These are phyloP conservation scores for Rhopalosiphum nymphaeae DNA, from an alignment of 2,888 invertebrate species.

Conservation along the genomic window DNA sequence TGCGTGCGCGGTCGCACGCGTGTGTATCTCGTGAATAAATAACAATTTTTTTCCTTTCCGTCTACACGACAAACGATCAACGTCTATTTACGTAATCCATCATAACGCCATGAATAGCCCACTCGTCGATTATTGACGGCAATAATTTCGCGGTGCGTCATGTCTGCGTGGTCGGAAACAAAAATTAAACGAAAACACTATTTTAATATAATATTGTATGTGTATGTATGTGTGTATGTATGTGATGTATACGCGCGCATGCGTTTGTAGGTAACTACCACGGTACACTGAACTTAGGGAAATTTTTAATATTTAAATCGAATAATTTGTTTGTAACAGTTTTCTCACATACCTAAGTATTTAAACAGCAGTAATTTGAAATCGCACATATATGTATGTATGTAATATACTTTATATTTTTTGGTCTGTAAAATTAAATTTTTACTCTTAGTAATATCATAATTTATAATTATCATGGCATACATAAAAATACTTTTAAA, in stretches of 20 bases:
- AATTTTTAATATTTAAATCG: background rate
- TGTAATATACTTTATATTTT: background rate
- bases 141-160: slow-evolving; percentile 24
- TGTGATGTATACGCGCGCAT: background rate
- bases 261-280: background rate
- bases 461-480: background rate
- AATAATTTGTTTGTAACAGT: background rate
- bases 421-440: background rate
- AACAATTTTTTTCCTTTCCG: background rate
- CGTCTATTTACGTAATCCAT: slow-evolving; percentile 39
- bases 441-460: background rate
- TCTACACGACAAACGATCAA: slow-evolving; percentile 22
- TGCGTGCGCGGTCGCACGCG: background rate
- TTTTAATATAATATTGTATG: background rate
- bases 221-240: background rate
- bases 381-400: background rate
- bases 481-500: background rate
- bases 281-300: background rate
- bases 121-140: slow-evolving; percentile 22
- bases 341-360: background rate
- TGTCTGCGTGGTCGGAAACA: slow-evolving; percentile 14
- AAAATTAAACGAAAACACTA: background rate
- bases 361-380: background rate
- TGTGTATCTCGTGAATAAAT: slow-evolving; percentile 57
- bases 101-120: slow-evolving; percentile 32